Base-by-base conservation (phyloP, 53 echinoderm and acorn worm genomes). In the Hippasteria phrygiana region DNA sequence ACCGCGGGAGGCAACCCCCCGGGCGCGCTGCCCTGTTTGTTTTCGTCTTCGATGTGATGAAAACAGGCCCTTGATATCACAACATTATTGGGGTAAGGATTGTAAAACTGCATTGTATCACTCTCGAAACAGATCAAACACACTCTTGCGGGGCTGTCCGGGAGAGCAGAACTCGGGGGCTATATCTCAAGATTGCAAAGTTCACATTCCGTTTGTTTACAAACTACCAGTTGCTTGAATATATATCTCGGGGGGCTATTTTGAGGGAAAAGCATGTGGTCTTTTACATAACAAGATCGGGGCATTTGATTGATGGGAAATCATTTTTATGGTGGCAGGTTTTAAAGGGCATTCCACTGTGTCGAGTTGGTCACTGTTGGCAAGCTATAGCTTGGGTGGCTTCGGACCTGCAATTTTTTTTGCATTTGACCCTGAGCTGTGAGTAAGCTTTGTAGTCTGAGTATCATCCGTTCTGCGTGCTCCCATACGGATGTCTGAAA, bases 191-290 rank as follows among this genome's bases (percentile, higher is more conserved):
- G 62, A 39, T 24, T 26, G 33, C 31, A 22, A 64, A 43, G 34
- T 65, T 81, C 43, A 81, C 62, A 81, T 64, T 81, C 65, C 32
- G 47, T 16, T 43, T 81, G 63, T 80, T 80, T 62, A 80, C 62
- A 62, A 42, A 40, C 35, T 39, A 78, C 78, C 55, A 56, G 20
- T 55, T 62, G 78, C 36, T 78, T 38, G 18, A 24, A 12, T 77
- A 51, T 41, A n/a, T 50, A 34, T 36, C 78, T 2, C 41, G 1
- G n/a, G 78, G n/a, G 78, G 35, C 40, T 39, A 55, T 78, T 78
- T 78, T 22, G 14, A 59, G 37, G 38, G 11, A 36, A 41, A n/a
- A 42, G 5, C 24, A 55, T 78, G 78, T 53, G 67, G 67, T 32
- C 67, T 33, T 78, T 41, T 26, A 59, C 55, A 78, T 24, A 55